phyloP scores from a whole-genome alignment of 2,888 invertebrate species.

The Ophion slaviceki region DNA sequence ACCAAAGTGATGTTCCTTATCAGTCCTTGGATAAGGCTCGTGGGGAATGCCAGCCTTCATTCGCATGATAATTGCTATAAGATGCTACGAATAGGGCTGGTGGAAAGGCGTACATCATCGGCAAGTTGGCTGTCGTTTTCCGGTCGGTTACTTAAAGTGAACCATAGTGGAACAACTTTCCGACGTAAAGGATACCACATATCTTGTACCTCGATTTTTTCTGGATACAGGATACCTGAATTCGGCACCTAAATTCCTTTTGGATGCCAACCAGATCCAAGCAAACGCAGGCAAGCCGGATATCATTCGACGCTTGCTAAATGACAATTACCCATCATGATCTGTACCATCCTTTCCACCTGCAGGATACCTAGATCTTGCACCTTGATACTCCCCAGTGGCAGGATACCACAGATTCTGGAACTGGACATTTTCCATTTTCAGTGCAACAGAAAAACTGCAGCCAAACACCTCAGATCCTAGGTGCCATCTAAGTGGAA shows the following conservation, averaged over 20 bases:
- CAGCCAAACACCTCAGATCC: neutral
- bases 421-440: neutral
- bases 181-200: too few relatives aligned
- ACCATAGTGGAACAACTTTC: too few relatives aligned
- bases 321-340: neutral
- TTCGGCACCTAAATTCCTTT: neutral
- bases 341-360: neutral
- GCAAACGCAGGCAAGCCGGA: neutral
- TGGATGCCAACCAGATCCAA: neutral
- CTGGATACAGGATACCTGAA: too few relatives aligned
- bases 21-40: too few relatives aligned
- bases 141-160: too few relatives aligned
- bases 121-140: too few relatives aligned
- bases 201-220: too few relatives aligned
- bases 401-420: neutral
- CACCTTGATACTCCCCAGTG: neutral
- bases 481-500: neutral
- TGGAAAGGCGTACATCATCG: too few relatives aligned
- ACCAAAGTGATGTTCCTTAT: too few relatives aligned
- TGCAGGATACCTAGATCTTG: neutral
- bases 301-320: neutral
- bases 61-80: too few relatives aligned
- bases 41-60: too few relatives aligned
- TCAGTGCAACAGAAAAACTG: neutral
- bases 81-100: too few relatives aligned